Base-by-base conservation (phyloP, 2,113 vertebrate species). In the Lophura nycthemera region DNA sequence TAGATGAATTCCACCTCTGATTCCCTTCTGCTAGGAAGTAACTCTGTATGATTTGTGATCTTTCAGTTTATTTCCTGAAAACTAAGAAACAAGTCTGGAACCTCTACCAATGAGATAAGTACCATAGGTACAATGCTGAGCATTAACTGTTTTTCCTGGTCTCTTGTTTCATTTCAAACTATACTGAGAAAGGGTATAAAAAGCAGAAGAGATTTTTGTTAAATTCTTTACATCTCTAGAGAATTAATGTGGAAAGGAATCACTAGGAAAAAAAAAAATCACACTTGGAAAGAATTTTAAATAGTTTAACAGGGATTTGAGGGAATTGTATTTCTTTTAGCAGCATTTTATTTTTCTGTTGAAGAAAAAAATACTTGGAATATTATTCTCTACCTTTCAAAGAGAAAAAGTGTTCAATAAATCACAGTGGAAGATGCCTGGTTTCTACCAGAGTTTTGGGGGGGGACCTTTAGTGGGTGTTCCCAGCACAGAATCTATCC, bases 351-450 rank as follows among this genome's bases (percentile, higher is more conserved):
- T 67, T 38, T 79, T 75, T 69, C 10, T 12, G 10, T 29, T 43
- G 42, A 89, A 47, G 25, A 38, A 11, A 24, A 24, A 82, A 52
- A 76, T 32, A 10, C 34, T 25, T 38, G 13, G 27, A 50, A 61
- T 52, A 10, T 29, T 22, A 63, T 40, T 54, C 7, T 36, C 9
- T 24, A 38, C 25, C 57, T 47, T 69, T 47, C 40, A 69, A 69
- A 47, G 8, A 47, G n/a, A 59, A 81, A 76, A 48, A 30, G 4
- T 0, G 24, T 27, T 2, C 18, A 30, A 65, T 1, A 57, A 83
- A 66, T 27, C 2, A 42, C 42, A 48, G 82, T 34, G 1, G 1
- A 36, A 75, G 59, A 50, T 1, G 1, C 0, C 2, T 75, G 8
- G 22, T 56, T 75, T 84, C 38, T 52, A 15, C 4, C 61, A 63